Percentiles rank a stretch among this genome's conserved stretches.
phyloP scores from a whole-genome alignment of 2,888 invertebrate genomes.

The Xanthorhoe designata region DNA sequence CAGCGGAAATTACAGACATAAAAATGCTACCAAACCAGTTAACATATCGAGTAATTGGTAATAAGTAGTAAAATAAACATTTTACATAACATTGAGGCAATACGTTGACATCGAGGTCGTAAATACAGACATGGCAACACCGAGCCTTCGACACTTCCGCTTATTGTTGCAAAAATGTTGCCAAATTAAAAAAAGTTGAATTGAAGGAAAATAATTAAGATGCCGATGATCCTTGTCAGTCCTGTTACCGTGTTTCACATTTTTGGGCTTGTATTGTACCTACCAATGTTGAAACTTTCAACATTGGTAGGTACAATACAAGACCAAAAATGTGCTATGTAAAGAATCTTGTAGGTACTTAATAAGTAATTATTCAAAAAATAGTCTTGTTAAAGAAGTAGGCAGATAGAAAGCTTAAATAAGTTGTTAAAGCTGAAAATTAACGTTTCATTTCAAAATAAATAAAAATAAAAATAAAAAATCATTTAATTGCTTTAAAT shows the following conservation, averaged over 20 bases:
- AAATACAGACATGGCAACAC: constrained; percentile 35
- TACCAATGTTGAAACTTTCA: no score
- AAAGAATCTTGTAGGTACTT: no score
- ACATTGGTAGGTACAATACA: no score
- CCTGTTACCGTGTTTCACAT: constrained; percentile 9
- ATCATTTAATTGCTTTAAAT: no score
- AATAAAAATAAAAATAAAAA: no score
- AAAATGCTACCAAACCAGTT: constrained; percentile 1
- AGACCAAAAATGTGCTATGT: neutral
- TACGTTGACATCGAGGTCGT: constrained; percentile 21
- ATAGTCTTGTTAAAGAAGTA: no score
- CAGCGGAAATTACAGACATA: neutral
- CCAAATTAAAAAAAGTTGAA: constrained; percentile 33
- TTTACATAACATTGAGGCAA: constrained; percentile 16
- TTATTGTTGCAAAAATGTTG: constrained; percentile 36
- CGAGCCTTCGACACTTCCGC: constrained; percentile 44
- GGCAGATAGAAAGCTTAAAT: no score
- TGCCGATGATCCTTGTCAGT: constrained; percentile 29
- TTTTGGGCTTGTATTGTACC: constrained; percentile 2
- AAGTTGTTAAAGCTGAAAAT: no score
- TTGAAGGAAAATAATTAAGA: constrained; percentile 37
- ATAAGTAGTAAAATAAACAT: constrained; percentile 6
- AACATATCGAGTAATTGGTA: neutral
- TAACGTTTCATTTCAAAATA: no score
- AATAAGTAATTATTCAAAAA: no score